Percentiles rank a stretch among this genome's conserved stretches.
phyloP scores from a whole-genome alignment of 2,797 vertebrate genomes.

The Anguilla obscura region DNA sequence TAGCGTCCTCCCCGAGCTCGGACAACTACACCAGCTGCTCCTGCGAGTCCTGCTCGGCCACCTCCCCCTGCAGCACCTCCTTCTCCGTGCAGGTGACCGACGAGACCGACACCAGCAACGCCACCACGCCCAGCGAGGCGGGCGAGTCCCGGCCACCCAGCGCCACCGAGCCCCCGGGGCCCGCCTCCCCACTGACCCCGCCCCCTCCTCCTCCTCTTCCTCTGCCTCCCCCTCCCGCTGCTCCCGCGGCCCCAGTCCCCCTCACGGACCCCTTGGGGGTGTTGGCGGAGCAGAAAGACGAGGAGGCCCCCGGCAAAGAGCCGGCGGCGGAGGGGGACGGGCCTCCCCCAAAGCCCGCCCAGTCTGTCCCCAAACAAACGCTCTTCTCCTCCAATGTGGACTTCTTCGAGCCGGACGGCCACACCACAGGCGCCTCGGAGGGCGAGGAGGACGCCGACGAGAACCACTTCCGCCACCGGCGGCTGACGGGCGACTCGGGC shows the following conservation, averaged over 20 bases:
- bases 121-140: slow-evolving; percentile 69
- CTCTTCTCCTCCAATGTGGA: slow-evolving; percentile 64
- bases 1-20: slow-evolving; percentile 77
- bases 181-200: slow-evolving; percentile 55
- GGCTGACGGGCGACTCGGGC: slow-evolving; percentile 86
- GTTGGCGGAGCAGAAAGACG: slow-evolving; percentile 37
- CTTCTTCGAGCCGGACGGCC: slow-evolving; percentile 51
- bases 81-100: slow-evolving; percentile 77
- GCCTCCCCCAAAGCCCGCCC: slow-evolving; percentile 19
- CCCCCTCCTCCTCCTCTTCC: neutral
- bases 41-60: slow-evolving; percentile 80
- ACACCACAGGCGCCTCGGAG: slow-evolving; percentile 52
- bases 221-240: slow-evolving; percentile 42
- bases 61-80: slow-evolving; percentile 77
- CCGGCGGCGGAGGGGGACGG: neutral
- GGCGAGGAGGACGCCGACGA: slow-evolving; percentile 56
- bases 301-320: slow-evolving; percentile 26
- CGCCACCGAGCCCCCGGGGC: slow-evolving; percentile 24
- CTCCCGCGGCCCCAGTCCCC: slow-evolving; percentile 35
- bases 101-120: slow-evolving; percentile 72
- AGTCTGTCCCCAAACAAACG: slow-evolving; percentile 55
- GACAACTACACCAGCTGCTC: slow-evolving; percentile 83
- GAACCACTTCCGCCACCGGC: slow-evolving; percentile 76
- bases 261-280: slow-evolving; percentile 57
- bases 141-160: slow-evolving; percentile 53